A percentile compares a stretch with the other conserved stretches of the same genome.
Evolutionary conservation across 2,888 invertebrate genomes (phyloP).

Genomic region (Aphrophora alni): DNA sequence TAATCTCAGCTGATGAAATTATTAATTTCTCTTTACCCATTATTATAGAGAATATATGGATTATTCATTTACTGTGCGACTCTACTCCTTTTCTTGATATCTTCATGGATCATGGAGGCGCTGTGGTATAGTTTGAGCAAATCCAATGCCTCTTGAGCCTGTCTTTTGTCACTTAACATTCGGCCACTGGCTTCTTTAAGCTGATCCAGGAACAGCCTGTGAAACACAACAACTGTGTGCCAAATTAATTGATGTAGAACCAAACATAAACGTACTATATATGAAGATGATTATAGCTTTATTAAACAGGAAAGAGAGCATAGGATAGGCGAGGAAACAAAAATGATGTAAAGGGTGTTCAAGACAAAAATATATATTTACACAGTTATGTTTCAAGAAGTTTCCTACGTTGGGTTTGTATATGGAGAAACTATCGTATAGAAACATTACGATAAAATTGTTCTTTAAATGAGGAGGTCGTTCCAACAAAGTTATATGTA

Average conservation of each 20-base stretch:
- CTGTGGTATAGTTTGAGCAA: conserved; percentile 76
- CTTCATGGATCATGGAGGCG: conserved; percentile 44
- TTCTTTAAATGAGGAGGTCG: too few relatives aligned
- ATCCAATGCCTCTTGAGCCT: conserved; percentile 87
- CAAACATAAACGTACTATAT: neutral
- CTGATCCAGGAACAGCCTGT: conserved; percentile 75
- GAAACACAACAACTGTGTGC: conserved; percentile 37
- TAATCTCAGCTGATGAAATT: neutral
- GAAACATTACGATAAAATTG: too few relatives aligned
- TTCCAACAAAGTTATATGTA: too few relatives aligned
- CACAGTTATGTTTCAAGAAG: too few relatives aligned
- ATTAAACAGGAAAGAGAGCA: neutral
- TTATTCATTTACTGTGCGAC: conserved; percentile 27
- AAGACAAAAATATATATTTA: too few relatives aligned
- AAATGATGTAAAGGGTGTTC: too few relatives aligned
- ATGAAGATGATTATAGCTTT: neutral
- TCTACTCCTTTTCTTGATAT: conserved; percentile 36
- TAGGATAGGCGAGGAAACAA: too few relatives aligned
- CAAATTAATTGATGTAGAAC: conserved; percentile 34
- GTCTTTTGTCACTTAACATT: conserved; percentile 80
- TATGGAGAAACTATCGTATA: too few relatives aligned
- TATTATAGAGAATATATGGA: neutral
- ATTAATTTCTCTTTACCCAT: neutral
- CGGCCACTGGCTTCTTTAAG: conserved; percentile 84
- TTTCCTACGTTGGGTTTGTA: too few relatives aligned